Base-by-base conservation (phyloP, 2,888 invertebrate genomes). In the Scrobipalpa atriplicella region DNA sequence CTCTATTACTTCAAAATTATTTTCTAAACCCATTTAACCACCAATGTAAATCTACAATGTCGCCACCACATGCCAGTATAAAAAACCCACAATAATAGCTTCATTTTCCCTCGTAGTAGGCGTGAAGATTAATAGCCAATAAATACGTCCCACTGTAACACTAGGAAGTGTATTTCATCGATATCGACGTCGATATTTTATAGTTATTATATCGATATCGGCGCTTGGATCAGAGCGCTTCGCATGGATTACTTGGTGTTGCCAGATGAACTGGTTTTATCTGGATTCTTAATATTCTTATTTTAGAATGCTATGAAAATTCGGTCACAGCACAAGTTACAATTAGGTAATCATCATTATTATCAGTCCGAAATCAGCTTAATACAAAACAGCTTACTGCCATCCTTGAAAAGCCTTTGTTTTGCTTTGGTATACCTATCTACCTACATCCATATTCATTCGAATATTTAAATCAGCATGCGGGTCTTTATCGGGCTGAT, bases 81-180 rank as follows among this genome's bases (percentile, higher is more conserved):
- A 47, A 47, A 47, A 47, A 0, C n/a, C n/a, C 47, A 47, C 47
- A 47, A 47, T 47, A 47, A 47, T 47, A 47, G 47, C 47, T 47
- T 47, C 47, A 47, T 47, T 47, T 47, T 47, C 47, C 8, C n/a
- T 1, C 10, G 7, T 9, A 54, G 72, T 76, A 71, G 75, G 75
- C 71, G 73, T 68, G 64, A 62, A 72, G 78, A 78, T 77, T 76
- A 78, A 78, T 77, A 71, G 74, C 67, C 72, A 66, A 70, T 67
- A 70, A 70, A 70, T 66, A 68, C 63, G 60, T 70, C 66, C 21
- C 2, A 62, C n/a, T 61, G 66, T 58, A 69, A 63, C 54, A 67
- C 64, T 58, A 56, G 69, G 69, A 69, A 69, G 67, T 60, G 61
- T 52, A 62, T 51, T 68, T 67, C 68, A 67, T 47, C 16, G n/a